phyloP scores from a whole-genome alignment of 2,888 invertebrate genomes.

The Aelia acuminata region DNA sequence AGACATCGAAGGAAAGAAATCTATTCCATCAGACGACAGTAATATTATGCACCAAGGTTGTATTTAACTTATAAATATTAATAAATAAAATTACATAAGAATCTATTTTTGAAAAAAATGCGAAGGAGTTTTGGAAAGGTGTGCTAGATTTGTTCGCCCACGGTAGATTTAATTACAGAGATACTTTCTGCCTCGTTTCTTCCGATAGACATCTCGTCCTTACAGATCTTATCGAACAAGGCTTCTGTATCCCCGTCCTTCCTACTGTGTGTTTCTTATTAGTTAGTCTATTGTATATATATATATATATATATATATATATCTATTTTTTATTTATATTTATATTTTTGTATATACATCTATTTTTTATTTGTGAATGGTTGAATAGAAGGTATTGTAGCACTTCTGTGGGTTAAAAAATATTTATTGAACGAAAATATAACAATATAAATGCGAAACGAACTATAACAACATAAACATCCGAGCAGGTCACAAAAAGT shows the following conservation, averaged over 20 bases:
- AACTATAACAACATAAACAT: no score
- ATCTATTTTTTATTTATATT: no score
- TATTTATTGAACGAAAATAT: no score
- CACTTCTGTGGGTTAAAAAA: no score
- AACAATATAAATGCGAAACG: no score
- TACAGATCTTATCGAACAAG: conserved; percentile 27
- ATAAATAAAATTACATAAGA: conserved; percentile 5
- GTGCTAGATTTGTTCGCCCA: conserved; percentile 16
- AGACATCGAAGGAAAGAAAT: not conserved
- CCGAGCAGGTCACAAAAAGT: no score
- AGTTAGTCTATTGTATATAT: not conserved
- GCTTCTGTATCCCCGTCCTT: not conserved
- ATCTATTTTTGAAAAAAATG: conserved; percentile 26
- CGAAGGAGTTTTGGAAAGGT: conserved; percentile 36
- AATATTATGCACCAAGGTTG: not conserved
- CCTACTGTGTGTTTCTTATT: not conserved
- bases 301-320: no score
- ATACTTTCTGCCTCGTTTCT: conserved; percentile 26
- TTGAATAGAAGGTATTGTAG: no score
- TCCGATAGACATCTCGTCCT: conserved; percentile 38
- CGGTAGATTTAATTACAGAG: conserved; percentile 40
- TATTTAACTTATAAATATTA: conserved; percentile 7
- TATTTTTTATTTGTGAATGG: no score
- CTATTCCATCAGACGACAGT: not conserved
- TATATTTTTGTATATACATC: no score